Evolutionary conservation across 2,113 vertebrate species (phyloP), one percentile per base, ranked within the genome.

Genomic region (Eurystomus gularis): DNA sequence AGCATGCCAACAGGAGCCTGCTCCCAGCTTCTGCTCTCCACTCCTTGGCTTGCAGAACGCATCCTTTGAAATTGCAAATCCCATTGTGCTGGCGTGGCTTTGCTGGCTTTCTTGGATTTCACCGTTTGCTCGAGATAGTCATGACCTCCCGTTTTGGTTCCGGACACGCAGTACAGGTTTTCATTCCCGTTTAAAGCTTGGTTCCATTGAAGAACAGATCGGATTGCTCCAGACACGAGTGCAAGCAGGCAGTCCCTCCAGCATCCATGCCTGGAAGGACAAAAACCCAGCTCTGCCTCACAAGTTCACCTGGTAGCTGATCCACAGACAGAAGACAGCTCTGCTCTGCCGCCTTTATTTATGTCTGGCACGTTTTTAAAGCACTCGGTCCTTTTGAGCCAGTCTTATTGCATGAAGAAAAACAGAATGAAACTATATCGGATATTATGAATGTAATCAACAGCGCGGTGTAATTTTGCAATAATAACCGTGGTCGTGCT

Each of bases 401-500:
- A 9, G 19, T 91, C 39, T 88, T 28, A 57, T 60, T 96, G 83
- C 33, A 2, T 24, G 39, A 21, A 57, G 48, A 58, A 79, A 81
- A 44, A 4, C 40, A 5, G 7, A 5, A 48, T 29, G 49, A 70
- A 85, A 2, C n/a, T 42, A 0, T 7, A 0, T 1, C 49, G 78
- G n/a, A 13, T 80, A 3, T 37, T 33, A 12, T 5, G 37, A 68
- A 4, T 16, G 14, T 48, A 64, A 60, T 52, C 89, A 82, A 33
- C 69, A 31, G 5, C 4, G 0, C 0, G 4, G 25, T 20, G n/a
- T 33, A 4, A 37, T 66, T 90, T 57, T 80, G 51, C 78, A 39
- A 1, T 52, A 28, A 58, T 33, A 52, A 42, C 29, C 1, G 0
- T 23, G 49, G 26, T 9, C 0, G 0, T 42, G 77, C 28, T 73